Evolutionary conservation across 2,113 vertebrate species (phyloP).

Genomic region (Arvicanthis niloticus): DNA sequence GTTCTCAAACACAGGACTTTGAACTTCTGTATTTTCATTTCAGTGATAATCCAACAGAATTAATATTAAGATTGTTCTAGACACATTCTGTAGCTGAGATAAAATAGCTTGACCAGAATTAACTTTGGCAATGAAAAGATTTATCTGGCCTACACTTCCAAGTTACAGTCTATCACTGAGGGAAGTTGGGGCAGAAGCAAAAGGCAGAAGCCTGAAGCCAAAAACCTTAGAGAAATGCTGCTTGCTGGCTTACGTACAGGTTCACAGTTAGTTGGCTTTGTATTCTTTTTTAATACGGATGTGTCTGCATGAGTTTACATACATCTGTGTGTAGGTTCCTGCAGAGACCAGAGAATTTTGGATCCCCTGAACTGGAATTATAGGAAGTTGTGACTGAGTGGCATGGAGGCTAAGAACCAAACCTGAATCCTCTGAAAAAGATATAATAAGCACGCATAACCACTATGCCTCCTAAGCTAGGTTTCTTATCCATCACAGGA

Average conservation of each 20-base stretch:
- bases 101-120: not conserved
- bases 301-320: not conserved
- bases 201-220: not conserved
- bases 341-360: not conserved
- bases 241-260: not conserved
- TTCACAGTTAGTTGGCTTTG: not conserved
- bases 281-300: not conserved
- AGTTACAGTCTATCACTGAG: not conserved
- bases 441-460: not conserved
- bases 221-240: not conserved
- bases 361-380: too few species aligned
- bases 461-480: not conserved
- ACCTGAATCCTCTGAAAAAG: not conserved
- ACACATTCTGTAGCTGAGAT: not conserved
- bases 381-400: not conserved
- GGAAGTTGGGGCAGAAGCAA: not conserved
- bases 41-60: not conserved
- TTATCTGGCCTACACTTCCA: not conserved
- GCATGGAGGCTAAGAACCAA: not conserved
- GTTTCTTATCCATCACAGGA: not conserved
- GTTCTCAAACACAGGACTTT: not conserved
- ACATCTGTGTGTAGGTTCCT: not conserved
- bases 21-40: conserved; percentile 12
- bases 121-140: not conserved
- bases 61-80: not conserved